phyloP scores from a whole-genome alignment of 2,888 invertebrate species.

The Chaitophorus viminalis region DNA sequence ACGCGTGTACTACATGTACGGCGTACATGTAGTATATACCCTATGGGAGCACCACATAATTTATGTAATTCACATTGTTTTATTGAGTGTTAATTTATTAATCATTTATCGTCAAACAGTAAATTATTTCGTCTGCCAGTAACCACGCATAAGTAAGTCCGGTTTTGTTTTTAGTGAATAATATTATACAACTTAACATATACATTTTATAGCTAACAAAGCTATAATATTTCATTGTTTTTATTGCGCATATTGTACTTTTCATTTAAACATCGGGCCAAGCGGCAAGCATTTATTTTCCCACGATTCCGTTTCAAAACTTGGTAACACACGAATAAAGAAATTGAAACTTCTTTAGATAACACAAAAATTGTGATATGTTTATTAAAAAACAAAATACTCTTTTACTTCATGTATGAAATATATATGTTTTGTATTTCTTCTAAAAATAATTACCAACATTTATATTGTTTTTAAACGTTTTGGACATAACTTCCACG shows the following conservation, averaged over 20 bases:
- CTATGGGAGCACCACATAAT: too few species aligned
- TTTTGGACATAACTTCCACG: background rate
- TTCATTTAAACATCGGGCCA: background rate
- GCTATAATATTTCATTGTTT: background rate
- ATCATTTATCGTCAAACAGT: background rate
- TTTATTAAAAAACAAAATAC: background rate
- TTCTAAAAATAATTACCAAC: background rate
- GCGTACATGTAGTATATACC: too few species aligned
- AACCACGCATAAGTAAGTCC: background rate
- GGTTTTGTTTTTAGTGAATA: background rate
- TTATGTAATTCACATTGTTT: too few species aligned
- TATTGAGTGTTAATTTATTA: background rate
- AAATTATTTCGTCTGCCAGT: background rate
- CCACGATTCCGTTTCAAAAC: conserved; percentile 18
- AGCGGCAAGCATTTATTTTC: background rate
- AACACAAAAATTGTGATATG: background rate
- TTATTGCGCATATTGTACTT: background rate
- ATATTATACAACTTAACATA: too few species aligned
- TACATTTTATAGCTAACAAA: background rate
- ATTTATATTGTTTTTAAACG: background rate
- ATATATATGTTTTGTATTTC: too few species aligned
- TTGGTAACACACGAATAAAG: background rate
- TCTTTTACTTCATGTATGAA: background rate
- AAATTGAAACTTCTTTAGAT: background rate
- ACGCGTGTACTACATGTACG: too few species aligned